phyloP scores from a whole-genome alignment of 1,140 invertebrate genomes.

The Ephestia elutella region DNA sequence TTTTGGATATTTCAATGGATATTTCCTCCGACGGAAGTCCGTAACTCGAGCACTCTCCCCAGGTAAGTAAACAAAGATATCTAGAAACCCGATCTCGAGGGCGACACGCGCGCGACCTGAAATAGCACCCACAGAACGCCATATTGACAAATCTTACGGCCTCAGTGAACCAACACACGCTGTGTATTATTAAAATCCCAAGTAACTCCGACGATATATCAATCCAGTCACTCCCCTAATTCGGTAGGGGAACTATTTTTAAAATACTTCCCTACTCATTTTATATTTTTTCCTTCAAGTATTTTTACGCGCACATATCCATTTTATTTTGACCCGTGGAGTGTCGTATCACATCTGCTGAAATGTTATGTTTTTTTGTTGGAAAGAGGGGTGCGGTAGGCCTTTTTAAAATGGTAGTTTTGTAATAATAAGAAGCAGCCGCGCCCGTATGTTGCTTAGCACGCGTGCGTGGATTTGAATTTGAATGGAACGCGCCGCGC shows the following conservation, averaged over 20 bases:
- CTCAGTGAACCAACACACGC: conserved; percentile 64
- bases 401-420: conserved; percentile 47
- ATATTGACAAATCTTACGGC: conserved; percentile 72
- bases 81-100: conserved; percentile 48
- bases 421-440: conserved; percentile 62
- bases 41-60: conserved; percentile 23
- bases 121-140: conserved; percentile 65
- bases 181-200: conserved; percentile 70
- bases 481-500: conserved; percentile 52
- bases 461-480: conserved; percentile 60
- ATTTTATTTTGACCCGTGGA: conserved; percentile 31
- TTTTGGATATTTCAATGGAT: background rate
- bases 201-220: conserved; percentile 68
- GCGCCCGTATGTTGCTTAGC: conserved; percentile 43
- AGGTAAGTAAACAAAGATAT: conserved; percentile 45
- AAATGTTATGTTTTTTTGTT: background rate
- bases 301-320: conserved; percentile 50
- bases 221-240: conserved; percentile 54
- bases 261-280: conserved; percentile 67
- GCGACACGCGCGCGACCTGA: conserved; percentile 52
- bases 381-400: conserved; percentile 24
- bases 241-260: conserved; percentile 66
- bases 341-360: background rate
- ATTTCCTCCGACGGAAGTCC: conserved; percentile 19
- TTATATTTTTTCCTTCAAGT: conserved; percentile 68